Evolutionary conservation across 2,113 vertebrate genomes (phyloP), one percentile per base, ranked within the genome.

Genomic region (Camarhynchus parvulus): DNA sequence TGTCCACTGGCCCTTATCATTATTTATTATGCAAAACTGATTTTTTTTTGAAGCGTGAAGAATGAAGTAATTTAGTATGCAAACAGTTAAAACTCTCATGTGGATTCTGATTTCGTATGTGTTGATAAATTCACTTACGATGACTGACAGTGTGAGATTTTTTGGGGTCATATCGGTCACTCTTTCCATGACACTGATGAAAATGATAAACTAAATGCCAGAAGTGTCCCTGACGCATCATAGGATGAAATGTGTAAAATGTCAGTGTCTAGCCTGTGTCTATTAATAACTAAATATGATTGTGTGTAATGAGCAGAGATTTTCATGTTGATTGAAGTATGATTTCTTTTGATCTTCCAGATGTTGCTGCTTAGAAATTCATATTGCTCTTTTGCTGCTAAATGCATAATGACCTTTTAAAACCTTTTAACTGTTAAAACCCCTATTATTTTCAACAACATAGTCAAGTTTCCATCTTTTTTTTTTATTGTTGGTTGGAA

Each of bases 41-140:
- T 97, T 98, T 97, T 98, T 98, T 97, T 98, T 95, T 97, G 96
- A 97, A 98, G 98, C 97, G 44, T 98, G 98, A 98, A 98, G 98
- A 99, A 98, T 98, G 98, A 98, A 98, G 98, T 98, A 97, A 98
- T 98, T 98, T 98, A 97, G 96, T 98, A 98, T 99, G 99, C 98
- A 99, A 99, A 99, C 99, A 98, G 98, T 98, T 97, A 98, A 97
- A 98, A 97, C 98, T 98, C 98, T 84, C 98, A 11, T 96, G 99
- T 98, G 98, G 91, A 96, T 95, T 97, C 97, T 11, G 95, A 97
- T 98, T 98, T 98, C 89, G 80, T 98, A 89, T 92, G 94, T 98
- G 99, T 98, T 98, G 99, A 99, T 99, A 99, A 99, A 99, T 98
- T 98, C 98, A 96, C 98, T 99, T 98, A 97, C 49, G 95, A 97